Conservation (phyloP, 2,113 vertebrate species). For the Oxygymnocypris stewartii region DNA sequence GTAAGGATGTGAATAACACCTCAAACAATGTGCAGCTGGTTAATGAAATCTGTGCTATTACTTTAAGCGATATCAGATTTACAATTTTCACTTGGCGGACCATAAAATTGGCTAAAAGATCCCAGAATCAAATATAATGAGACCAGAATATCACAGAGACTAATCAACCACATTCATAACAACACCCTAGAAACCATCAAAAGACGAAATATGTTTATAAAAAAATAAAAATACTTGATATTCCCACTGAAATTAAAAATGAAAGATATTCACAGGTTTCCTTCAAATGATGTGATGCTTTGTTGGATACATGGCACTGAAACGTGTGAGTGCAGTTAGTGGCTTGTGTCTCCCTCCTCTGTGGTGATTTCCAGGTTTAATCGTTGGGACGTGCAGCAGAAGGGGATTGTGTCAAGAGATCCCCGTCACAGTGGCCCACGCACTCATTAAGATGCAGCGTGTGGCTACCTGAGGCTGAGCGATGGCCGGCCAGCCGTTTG, state of each 20-base stretch:
- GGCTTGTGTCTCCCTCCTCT: not conserved
- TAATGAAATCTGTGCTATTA: not conserved
- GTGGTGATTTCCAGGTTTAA: slow-evolving; percentile 29
- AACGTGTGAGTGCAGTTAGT: not conserved
- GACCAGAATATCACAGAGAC: not conserved
- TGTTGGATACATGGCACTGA: slow-evolving; percentile 36
- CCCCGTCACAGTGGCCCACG: not conserved
- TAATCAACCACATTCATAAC: not conserved
- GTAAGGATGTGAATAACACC: not conserved
- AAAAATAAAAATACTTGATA: not conserved
- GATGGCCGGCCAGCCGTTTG: slow-evolving; percentile 43
- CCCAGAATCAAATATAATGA: not conserved
- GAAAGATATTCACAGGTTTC: not conserved
- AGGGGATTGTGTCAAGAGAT: not conserved
- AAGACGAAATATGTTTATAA: not conserved
- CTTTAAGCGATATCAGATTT: not conserved
- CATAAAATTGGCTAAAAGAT: not conserved
- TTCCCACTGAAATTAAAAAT: not conserved
- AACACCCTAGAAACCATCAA: not conserved
- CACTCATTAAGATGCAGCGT: slow-evolving; percentile 44
- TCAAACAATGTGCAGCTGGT: not conserved
- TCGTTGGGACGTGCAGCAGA: not conserved
- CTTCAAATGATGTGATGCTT: not conserved
- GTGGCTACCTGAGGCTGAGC: slow-evolving; percentile 37
- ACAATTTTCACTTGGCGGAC: not conserved